Conservation (phyloP, 2,113 vertebrate species). For the Dasyornis broadbenti region DNA sequence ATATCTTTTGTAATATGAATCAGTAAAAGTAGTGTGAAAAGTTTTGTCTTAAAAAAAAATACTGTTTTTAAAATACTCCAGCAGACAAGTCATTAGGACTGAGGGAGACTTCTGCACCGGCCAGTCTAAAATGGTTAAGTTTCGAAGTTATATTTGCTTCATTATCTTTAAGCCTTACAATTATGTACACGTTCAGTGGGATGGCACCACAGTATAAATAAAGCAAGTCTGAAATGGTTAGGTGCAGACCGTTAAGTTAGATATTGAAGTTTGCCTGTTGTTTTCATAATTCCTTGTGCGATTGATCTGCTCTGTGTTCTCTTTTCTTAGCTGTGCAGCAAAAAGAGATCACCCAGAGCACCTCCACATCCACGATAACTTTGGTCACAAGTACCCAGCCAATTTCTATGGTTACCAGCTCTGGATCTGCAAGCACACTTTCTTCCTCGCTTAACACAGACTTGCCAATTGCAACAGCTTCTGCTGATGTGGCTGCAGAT, state of each 20-base stretch:
- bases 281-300: background rate
- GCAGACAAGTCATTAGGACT: background rate
- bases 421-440: constrained; percentile 76
- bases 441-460: constrained; percentile 81
- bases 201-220: background rate
- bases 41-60: background rate
- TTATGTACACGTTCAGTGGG: background rate
- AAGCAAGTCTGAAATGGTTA: background rate
- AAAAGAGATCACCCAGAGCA: constrained; percentile 87
- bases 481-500: constrained; percentile 93
- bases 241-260: background rate
- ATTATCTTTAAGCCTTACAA: background rate
- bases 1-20: background rate
- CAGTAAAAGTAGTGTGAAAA: background rate
- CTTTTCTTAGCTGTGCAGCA: constrained; percentile 82
- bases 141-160: background rate
- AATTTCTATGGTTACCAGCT: constrained; percentile 79
- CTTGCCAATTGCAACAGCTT: constrained; percentile 88
- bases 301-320: background rate
- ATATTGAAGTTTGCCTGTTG: background rate
- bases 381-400: constrained; percentile 89
- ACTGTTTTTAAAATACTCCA: background rate
- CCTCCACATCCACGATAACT: constrained; percentile 87
- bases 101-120: background rate
- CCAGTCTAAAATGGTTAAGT: background rate